These are phyloP conservation scores for Palloptera scutellata DNA, from an alignment of 2,888 invertebrate genomes.

Conservation along the genomic window DNA sequence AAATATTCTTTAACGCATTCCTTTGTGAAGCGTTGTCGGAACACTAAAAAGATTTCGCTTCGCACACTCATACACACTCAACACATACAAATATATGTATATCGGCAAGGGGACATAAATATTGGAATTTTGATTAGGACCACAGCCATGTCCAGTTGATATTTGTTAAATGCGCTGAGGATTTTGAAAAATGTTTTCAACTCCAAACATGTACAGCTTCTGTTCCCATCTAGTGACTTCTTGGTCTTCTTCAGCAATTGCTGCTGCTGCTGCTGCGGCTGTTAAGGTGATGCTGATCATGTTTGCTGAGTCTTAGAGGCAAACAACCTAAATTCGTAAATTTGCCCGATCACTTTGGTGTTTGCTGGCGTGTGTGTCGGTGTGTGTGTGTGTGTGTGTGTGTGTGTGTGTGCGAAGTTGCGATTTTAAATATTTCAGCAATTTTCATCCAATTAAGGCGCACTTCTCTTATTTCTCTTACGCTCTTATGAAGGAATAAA, in stretches of 20 bases:
- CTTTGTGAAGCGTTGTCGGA: not conserved
- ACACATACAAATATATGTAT: too few relatives aligned
- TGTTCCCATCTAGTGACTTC: constrained; percentile 5
- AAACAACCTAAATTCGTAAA: too few relatives aligned
- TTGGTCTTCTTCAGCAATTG: not conserved
- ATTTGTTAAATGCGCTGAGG: constrained; percentile 52
- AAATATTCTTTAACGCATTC: too few relatives aligned
- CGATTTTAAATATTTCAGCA: constrained; percentile 61
- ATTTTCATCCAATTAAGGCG: constrained; percentile 65
- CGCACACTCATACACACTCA: constrained; percentile 20
- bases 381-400: constrained; percentile 10
- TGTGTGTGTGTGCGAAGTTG: constrained; percentile 41
- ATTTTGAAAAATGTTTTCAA: constrained; percentile 52
- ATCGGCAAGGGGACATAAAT: constrained; percentile 40
- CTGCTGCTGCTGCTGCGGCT: not conserved
- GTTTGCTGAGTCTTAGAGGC: too few relatives aligned
- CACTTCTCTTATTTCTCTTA: constrained; percentile 30
- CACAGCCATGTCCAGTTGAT: constrained; percentile 48
- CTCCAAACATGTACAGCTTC: constrained; percentile 11
- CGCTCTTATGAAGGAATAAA: constrained; percentile 14
- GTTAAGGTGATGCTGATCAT: not conserved
- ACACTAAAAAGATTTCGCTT: constrained; percentile 1
- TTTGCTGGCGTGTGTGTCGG: not conserved
- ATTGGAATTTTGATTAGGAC: constrained; percentile 65
- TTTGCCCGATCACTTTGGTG: too few relatives aligned